Base-by-base conservation (phyloP, 2,113 vertebrate species). In the Struthio camelus region DNA sequence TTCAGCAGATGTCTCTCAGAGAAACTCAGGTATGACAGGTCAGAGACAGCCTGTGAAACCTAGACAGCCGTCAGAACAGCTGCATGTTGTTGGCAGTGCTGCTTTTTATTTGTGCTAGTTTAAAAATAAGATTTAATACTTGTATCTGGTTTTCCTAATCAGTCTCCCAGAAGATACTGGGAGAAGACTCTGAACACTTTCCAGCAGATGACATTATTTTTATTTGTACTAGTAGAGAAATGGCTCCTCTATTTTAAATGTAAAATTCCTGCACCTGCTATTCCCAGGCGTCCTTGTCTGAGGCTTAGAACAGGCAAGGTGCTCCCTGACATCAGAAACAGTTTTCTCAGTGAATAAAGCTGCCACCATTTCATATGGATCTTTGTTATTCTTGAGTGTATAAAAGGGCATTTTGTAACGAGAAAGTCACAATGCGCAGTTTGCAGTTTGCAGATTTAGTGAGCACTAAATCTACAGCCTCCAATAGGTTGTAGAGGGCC, bases 21-120 rank as follows among this genome's bases (percentile, higher is more conserved):
- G 96, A 80, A 97, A 76, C 88, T 94, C 98, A 98, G 97, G 98
- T 99, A 98, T 78, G 19, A 19, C 56, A 19, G 30, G 18, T 13
- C 40, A 51, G 22, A 58, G 30, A 15, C 30, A 58, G 36, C n/a
- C 56, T 30, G 56, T 9, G 20, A 32, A 8, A 23, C 6, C 40
- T 22, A 17, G 27, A 28, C 6, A 1, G 61, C 96, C 56, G 54
- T 64, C 72, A 56, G 48, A 71, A 4, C 5, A 24, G 59, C 62
- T 73, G 30, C 0, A 1, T 46, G 76, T 7, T 67, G 23, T 16
- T 88, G 86, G 50, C 51, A 30, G 16, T 8, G 51, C 7, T 16
- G 64, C 82, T 90, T 53, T 67, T 2, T 38, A 2, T 51, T 46
- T 38, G 42, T 38, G 42, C 76, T 90, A 62, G 3, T 84, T 56